Evolutionary conservation across 2,888 invertebrate genomes (phyloP).

Genomic region (Microctonus aethiopoides): DNA sequence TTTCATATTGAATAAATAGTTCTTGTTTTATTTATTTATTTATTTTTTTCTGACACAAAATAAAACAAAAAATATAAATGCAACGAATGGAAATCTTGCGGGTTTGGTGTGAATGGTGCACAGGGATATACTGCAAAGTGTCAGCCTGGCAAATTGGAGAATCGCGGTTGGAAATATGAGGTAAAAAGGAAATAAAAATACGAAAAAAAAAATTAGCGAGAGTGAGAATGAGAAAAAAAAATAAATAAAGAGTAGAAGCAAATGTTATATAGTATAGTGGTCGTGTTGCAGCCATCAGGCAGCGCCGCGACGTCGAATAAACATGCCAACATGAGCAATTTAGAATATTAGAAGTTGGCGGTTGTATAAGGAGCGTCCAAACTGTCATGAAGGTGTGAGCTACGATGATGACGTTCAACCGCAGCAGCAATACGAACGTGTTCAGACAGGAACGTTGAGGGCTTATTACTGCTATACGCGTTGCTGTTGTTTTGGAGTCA

Average conservation of each 20-base stretch:
- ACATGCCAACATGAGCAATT: constrained; percentile 64
- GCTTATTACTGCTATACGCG: constrained; percentile 39
- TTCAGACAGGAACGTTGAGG: constrained; percentile 27
- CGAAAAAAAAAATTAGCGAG: too few relatives aligned
- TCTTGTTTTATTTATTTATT: too few relatives aligned
- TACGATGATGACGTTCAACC: constrained; percentile 66
- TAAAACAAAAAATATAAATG: constrained; percentile 17
- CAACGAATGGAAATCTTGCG: constrained; percentile 37
- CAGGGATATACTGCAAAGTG: constrained; percentile 53
- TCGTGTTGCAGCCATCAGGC: constrained; percentile 54
- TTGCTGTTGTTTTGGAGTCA: constrained; percentile 40
- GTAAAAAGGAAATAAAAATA: not conserved
- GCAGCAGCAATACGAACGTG: constrained; percentile 51
- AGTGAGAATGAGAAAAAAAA: too few relatives aligned
- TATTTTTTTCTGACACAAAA: too few relatives aligned
- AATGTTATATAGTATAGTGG: constrained; percentile 22
- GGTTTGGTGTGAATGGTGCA: not conserved
- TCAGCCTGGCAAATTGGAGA: constrained; percentile 60
- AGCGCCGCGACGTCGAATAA: constrained; percentile 64
- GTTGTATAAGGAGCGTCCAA: constrained; percentile 54
- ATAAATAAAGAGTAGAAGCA: too few relatives aligned
- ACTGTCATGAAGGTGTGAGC: constrained; percentile 61
- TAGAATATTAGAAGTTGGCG: constrained; percentile 61
- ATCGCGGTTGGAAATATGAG: constrained; percentile 28
- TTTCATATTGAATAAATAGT: too few relatives aligned